Evolutionary conservation across 2,888 invertebrate genomes (phyloP).

Genomic region (Orthosia incerta): DNA sequence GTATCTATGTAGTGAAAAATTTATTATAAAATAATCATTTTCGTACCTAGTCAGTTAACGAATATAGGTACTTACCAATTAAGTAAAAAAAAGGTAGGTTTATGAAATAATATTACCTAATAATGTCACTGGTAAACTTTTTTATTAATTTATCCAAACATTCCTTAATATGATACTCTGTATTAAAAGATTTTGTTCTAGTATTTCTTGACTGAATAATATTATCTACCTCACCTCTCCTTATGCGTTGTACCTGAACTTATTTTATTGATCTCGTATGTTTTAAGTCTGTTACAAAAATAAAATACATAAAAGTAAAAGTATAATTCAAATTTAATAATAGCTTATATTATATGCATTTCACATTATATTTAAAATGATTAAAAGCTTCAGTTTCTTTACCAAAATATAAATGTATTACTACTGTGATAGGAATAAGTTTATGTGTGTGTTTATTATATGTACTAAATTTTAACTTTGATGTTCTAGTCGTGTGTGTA

Average conservation of each 20-base stretch:
- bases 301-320: neutral
- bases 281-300: neutral
- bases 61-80: too few species aligned
- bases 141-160: neutral
- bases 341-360: neutral
- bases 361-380: neutral
- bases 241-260: neutral
- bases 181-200: constrained; percentile 13
- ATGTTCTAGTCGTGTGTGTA: constrained; percentile 39
- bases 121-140: too few species aligned
- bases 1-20: neutral
- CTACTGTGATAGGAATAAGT: neutral
- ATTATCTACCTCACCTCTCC: neutral
- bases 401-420: constrained; percentile 1
- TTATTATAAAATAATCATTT: neutral
- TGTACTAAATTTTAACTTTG: constrained; percentile 1
- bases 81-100: too few species aligned
- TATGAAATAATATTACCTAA: too few species aligned
- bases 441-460: constrained; percentile 1
- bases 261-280: constrained; percentile 11
- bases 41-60: too few species aligned
- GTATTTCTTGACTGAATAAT: neutral
- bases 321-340: neutral
- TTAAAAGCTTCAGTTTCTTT: neutral
- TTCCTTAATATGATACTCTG: neutral